Evolutionary conservation across 2,113 vertebrate genomes (phyloP), one percentile per base, ranked within the genome.

Genomic region (Propithecus coquereli): DNA sequence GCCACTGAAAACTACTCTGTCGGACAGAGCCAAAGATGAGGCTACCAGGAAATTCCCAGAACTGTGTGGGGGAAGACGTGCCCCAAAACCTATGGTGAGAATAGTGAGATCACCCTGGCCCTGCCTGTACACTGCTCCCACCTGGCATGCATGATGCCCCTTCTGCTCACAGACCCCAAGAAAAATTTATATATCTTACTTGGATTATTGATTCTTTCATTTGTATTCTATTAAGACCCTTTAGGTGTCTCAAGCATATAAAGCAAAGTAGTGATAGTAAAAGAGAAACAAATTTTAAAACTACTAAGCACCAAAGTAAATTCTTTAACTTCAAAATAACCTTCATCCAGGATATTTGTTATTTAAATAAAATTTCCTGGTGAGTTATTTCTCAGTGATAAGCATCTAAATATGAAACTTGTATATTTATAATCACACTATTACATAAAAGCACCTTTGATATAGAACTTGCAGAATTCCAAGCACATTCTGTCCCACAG

Each of bases 221-320:
- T 65, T 68, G 65, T 66, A 66, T 66, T 66, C 71, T 73, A 40
- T 43, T 43, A 74, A 45, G 30, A 30, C 25, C 43, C n/a, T 40
- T 71, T 74, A 74, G 25, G 3, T n/a, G 65, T 68, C 34, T 45
- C 25, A 30, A 30, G 43, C 40, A 88, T 6, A 63, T 37, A 68
- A 80, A 77, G 32, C 7, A 54, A 96, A n/a, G 61, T 20, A 85
- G 32, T 40, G 84, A 89, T 47, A 73, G 45, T 84, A 76, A 76
- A 20, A 52, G 52, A 92, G n/a, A n/a, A n/a, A n/a, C n/a, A 91
- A 91, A 92, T 57, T 83, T 80, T 83, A 76, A 96, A 94, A 43
- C 43, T 70, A 88, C 11, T 80, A 85, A 89, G 30, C n/a, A 73
- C 17, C 34, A 85, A 85, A 71, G 77, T 84, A 88, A 70, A 93